Evolutionary conservation across 2,113 vertebrate genomes (phyloP).

Genomic region (Pomatorhinus ruficollis): DNA sequence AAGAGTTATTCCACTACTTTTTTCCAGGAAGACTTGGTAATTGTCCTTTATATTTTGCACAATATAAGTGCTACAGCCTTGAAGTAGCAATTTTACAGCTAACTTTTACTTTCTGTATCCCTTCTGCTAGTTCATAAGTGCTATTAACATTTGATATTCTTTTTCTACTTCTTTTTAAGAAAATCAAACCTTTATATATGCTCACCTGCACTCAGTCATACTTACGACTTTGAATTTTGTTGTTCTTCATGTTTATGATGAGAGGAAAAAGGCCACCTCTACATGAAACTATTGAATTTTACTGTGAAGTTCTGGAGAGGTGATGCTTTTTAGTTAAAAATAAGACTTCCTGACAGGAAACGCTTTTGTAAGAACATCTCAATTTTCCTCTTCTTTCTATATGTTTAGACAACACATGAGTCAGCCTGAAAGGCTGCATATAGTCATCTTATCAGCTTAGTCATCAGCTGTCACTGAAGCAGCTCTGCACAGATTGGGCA

Average conservation of each 20-base stretch:
- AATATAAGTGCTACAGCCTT: not conserved
- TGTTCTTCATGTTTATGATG: not conserved
- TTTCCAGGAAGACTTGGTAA: not conserved
- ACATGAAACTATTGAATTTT: not conserved
- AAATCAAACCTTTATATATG: not conserved
- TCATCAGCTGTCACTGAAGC: not conserved
- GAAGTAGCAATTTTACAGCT: conserved; percentile 30
- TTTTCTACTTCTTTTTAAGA: conserved; percentile 5
- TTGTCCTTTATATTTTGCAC: not conserved
- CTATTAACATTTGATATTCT: not conserved
- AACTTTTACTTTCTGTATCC: conserved; percentile 4
- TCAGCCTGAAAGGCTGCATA: not conserved
- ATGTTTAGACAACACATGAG: not conserved
- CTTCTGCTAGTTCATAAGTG: not conserved
- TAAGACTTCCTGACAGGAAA: not conserved
- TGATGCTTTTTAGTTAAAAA: not conserved
- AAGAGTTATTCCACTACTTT: not conserved
- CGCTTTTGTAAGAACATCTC: not conserved
- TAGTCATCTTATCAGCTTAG: not conserved
- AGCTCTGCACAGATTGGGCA: not conserved
- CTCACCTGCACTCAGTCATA: not conserved
- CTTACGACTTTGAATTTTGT: not conserved
- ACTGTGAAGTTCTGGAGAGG: not conserved
- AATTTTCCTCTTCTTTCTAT: not conserved
- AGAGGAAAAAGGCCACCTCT: not conserved